phyloP scores from a whole-genome alignment of 2,888 invertebrate genomes.

The Copidosoma aretas region DNA sequence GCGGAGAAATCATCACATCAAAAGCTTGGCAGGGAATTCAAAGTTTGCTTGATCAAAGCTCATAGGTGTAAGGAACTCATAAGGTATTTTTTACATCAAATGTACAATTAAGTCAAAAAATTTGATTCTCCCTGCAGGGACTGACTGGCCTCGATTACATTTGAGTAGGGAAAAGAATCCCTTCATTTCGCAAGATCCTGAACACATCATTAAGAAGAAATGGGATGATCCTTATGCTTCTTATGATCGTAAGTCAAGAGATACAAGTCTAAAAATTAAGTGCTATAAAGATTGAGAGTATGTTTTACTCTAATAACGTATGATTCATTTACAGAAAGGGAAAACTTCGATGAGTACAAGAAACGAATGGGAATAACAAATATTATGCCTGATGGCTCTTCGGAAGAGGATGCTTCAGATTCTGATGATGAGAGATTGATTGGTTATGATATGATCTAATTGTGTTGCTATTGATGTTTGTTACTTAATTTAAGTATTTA shows the following conservation, averaged over 20 bases:
- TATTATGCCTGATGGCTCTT: slow-evolving; percentile 50
- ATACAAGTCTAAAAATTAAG: not conserved
- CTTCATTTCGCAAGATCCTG: slow-evolving; percentile 48
- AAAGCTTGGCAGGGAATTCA: slow-evolving; percentile 55
- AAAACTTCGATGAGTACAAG: slow-evolving; percentile 48
- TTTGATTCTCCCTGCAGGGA: slow-evolving; percentile 43
- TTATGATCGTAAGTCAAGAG: slow-evolving; percentile 30
- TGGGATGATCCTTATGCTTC: slow-evolving; percentile 33
- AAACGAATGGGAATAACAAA: slow-evolving; percentile 45
- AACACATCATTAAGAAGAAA: slow-evolving; percentile 41
- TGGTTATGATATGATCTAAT: slow-evolving; percentile 25
- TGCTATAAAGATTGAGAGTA: slow-evolving; percentile 12
- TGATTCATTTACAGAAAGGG: slow-evolving; percentile 39
- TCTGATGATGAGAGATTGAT: slow-evolving; percentile 53
- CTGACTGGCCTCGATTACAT: slow-evolving; percentile 53
- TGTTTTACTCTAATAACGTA: not conserved
- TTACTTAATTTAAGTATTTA: slow-evolving; percentile 1
- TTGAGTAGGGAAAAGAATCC: slow-evolving; percentile 42
- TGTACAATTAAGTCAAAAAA: not conserved
- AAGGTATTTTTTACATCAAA: not conserved
- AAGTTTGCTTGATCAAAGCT: slow-evolving; percentile 51
- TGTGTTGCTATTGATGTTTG: not conserved
- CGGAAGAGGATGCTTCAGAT: slow-evolving; percentile 50
- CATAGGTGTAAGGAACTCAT: slow-evolving; percentile 50
- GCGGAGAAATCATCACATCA: slow-evolving; percentile 51